Percentiles rank a stretch among this genome's conserved stretches.
These are phyloP conservation scores for Criorhina ranunculi DNA, from an alignment of 2,888 invertebrate genomes.

Conservation along the genomic window DNA sequence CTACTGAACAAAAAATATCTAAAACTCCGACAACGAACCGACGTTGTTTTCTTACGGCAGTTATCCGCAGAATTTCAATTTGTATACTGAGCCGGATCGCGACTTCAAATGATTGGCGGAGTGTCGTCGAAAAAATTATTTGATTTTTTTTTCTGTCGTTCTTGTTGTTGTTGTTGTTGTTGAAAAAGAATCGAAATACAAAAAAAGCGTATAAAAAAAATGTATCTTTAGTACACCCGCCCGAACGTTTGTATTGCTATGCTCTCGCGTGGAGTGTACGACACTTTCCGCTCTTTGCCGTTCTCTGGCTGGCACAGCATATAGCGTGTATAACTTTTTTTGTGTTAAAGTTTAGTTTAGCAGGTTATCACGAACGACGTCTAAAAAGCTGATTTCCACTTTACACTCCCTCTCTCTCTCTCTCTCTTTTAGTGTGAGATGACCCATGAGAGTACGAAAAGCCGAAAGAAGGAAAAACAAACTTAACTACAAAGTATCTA, in stretches of 20 bases:
- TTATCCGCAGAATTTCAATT: constrained; percentile 75
- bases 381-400: constrained; percentile 57
- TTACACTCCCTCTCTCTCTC: constrained; percentile 1
- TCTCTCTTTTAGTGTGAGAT: background rate
- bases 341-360: constrained; percentile 35
- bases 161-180: constrained; percentile 51
- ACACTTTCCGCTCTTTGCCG: constrained; percentile 53
- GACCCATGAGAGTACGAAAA: background rate
- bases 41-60: constrained; percentile 66
- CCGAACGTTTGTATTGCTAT: constrained; percentile 53
- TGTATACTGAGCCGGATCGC: constrained; percentile 71
- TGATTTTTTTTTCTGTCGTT: constrained; percentile 52
- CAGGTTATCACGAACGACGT: constrained; percentile 55
- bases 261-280: constrained; percentile 32
- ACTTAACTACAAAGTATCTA: constrained; percentile 41
- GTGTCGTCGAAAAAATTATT: constrained; percentile 73
- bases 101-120: constrained; percentile 72
- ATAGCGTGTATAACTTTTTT: constrained; percentile 12
- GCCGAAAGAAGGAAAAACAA: constrained; percentile 10
- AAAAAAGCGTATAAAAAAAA: constrained; percentile 48
- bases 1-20: constrained; percentile 26
- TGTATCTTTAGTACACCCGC: constrained; percentile 63
- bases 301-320: constrained; percentile 28
- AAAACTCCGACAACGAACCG: constrained; percentile 49
- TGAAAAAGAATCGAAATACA: constrained; percentile 55